Evolutionary conservation across 2,797 vertebrate genomes (phyloP).

Genomic region (Rhinogobio ventralis): DNA sequence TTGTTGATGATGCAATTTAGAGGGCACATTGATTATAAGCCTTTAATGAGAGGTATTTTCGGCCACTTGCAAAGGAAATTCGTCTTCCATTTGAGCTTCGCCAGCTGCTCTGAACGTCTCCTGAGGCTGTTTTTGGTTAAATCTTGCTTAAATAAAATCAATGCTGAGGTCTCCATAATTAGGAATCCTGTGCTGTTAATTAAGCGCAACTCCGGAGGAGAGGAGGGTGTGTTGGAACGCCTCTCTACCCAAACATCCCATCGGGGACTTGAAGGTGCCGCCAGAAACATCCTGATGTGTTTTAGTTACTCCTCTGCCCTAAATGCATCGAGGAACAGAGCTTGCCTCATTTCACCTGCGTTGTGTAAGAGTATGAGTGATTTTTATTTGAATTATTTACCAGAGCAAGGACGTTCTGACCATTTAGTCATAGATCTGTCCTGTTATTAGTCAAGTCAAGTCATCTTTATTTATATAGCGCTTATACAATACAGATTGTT

Average conservation of each 20-base stretch:
- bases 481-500: background rate
- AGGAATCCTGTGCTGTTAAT: constrained; percentile 48
- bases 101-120: constrained; percentile 46
- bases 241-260: background rate
- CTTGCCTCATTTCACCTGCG: constrained; percentile 16
- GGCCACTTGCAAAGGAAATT: constrained; percentile 18
- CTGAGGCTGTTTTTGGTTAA: constrained; percentile 48
- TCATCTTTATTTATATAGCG: background rate
- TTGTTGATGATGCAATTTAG: constrained; percentile 29
- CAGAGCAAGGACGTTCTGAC: background rate
- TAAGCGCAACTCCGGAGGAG: constrained; percentile 35
- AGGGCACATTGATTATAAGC: constrained; percentile 50
- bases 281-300: background rate
- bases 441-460: background rate
- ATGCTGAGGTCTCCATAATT: constrained; percentile 53
- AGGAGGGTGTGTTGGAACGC: background rate
- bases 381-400: background rate
- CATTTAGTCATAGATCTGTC: background rate
- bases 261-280: constrained; percentile 5
- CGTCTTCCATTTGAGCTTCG: constrained; percentile 23
- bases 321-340: constrained; percentile 4
- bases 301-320: constrained; percentile 25
- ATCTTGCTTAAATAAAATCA: constrained; percentile 56
- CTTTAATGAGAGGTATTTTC: constrained; percentile 49
- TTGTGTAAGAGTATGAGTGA: background rate